Base-by-base conservation (phyloP, 2,113 vertebrate species). In the Callithrix jacchus region DNA sequence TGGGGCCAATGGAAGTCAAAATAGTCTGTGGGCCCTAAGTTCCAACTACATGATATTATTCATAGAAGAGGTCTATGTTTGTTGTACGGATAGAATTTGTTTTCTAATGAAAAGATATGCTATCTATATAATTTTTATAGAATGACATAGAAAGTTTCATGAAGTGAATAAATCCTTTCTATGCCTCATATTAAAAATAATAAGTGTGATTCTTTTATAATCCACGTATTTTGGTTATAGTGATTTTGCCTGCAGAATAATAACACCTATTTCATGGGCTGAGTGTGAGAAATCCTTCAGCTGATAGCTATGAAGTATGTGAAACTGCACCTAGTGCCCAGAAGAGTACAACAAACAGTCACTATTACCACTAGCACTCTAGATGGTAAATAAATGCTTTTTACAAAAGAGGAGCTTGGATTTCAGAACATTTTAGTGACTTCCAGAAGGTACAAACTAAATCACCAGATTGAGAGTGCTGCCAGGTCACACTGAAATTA, bases 391-490 rank as follows among this genome's bases (percentile, higher is more conserved):
- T 92, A 87, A 86, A 42, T 35, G 45, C 3, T 86, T 95, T 79
- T 81, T 47, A 73, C 25, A 68, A 47, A 87, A 77, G 64, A 87
- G 32, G n/a, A 89, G 18, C 47, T 95, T 95, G 42, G 74, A 89
- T 97, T 94, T 93, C 83, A 93, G 91, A 82, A 32, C 58, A 52
- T 73, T 91, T 93, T 71, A 94, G 74, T 89, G 92, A 93, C 70
- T 95, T 89, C 74, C 58, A 70, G 20, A 82, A 92, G 76, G 58
- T 91, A 66, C 52, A 92, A 58, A 80, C 96, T 92, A 88, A 92
- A 95, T 85, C 49, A 47, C 49, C 40, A 23, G 52, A 71, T 18
- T 40, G 49, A 95, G 56, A 87, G 56, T 45, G 49, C 70, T 71
- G 68, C 54, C 52, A 83, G 37, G 61, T 92, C 42, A 76, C 18